Base-by-base conservation (phyloP, 2,888 invertebrate species). In the Nipponacmea schrenckii region DNA sequence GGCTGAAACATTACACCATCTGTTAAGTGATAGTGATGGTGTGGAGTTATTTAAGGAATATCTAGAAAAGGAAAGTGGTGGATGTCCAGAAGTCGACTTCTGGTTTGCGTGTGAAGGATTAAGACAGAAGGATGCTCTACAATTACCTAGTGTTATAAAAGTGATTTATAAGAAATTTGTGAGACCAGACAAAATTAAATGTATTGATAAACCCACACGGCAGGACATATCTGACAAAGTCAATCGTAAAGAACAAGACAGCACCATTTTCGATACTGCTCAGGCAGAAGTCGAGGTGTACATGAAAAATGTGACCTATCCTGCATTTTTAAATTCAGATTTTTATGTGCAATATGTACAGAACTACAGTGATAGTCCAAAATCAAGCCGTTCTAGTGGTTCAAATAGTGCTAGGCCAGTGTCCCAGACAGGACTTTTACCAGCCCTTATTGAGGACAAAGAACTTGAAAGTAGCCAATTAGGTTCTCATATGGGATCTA, bases 261-360 rank as follows among this genome's bases (percentile, higher is more conserved):
- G 93, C 83, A 93, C 92, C 83, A 93, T 97, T 83, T 97, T 96
- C 89, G 95, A 96, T 89, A 92, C 92, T 80, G 95, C 94, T 90
- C 94, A 95, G 87, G 91, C 92, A 72, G 93, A 95, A 80, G 94
- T 95, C 84, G 96, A 96, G 87, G 92, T 92, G 63, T 92, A 94
- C 74, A 95, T 97, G 88, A 94, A 94, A 78, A 93, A 94, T 88
- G 94, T 95, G 74, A 94, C 95, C 76, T 97, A 97, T 91, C 95
- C 94, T 73, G 94, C 95, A 90, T 98, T 98, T 90, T 92, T 98
- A 79, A 94, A 94, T 83, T 96, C 96, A 83, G 96, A 97, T 85
- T 92, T 95, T 89, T 97, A 97, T 91, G 93, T 97, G 74, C 84
- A 89, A 76, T 87, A 89, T 82, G 84, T 90, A 68, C 83, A 85